Evolutionary conservation across 2,888 invertebrate species (phyloP).

Genomic region (Tachina grossa): DNA sequence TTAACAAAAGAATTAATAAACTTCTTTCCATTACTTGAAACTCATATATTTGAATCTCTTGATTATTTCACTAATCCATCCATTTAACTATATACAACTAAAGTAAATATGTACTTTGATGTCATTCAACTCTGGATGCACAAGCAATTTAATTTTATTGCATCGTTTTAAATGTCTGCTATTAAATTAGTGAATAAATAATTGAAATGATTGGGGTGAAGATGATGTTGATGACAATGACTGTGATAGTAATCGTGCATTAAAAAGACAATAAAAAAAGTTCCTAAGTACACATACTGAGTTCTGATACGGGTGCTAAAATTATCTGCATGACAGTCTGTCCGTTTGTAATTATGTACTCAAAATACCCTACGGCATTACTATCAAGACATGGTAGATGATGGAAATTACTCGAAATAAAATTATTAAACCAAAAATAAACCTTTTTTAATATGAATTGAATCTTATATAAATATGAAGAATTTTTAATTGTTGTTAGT

Average conservation of each 20-base stretch:
- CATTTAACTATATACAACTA: too few relatives aligned
- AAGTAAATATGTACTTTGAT: too few relatives aligned
- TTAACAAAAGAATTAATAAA: too few relatives aligned
- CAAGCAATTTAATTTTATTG: not conserved
- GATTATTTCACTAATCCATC: too few relatives aligned
- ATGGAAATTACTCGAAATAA: not conserved
- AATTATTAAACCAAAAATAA: not conserved
- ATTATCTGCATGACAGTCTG: not conserved
- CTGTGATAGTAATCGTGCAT: constrained; percentile 50
- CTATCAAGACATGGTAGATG: not conserved
- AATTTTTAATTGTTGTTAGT: too few relatives aligned
- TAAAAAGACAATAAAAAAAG: constrained; percentile 51
- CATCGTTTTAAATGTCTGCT: constrained; percentile 20
- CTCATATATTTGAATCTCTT: too few relatives aligned
- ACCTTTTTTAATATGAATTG: not conserved
- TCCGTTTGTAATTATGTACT: not conserved
- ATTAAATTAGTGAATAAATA: constrained; percentile 45
- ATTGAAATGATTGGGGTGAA: constrained; percentile 48
- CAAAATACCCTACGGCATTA: constrained; percentile 1
- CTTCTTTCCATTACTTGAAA: too few relatives aligned
- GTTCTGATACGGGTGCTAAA: constrained; percentile 39
- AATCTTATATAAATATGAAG: too few relatives aligned
- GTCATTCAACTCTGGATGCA: too few relatives aligned
- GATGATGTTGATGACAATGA: constrained; percentile 49
- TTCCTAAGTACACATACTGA: constrained; percentile 19